Percentiles rank a stretch among this genome's conserved stretches.
Conservation (phyloP, 2,113 vertebrate species). For the Aldabrachelys gigantea region DNA sequence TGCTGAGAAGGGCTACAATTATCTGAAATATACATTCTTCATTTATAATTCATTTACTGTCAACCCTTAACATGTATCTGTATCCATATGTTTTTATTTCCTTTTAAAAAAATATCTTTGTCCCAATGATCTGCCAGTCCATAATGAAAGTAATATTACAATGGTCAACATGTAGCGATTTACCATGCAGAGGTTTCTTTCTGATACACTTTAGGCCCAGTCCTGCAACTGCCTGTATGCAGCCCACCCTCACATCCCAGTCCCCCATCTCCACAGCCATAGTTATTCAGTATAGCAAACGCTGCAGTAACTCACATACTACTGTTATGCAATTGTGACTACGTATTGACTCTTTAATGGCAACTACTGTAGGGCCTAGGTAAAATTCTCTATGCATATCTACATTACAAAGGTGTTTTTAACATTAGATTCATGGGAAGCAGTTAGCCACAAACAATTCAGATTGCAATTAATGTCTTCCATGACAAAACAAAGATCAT, state of each 20-base stretch:
- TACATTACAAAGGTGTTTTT: background rate
- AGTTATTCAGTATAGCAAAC: background rate
- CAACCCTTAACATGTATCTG: background rate
- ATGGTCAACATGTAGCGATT: background rate
- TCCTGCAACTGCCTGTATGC: background rate
- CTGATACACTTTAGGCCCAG: background rate
- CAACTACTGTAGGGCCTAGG: background rate
- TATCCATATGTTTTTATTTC: background rate
- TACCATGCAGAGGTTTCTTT: background rate
- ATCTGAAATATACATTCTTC: background rate
- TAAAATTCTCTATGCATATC: background rate
- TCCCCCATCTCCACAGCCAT: background rate
- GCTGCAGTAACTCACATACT: background rate
- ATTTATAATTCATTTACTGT: background rate
- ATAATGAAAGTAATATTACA: background rate
- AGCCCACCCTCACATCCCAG: background rate
- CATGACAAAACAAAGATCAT: constrained; percentile 35
- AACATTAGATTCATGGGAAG: background rate
- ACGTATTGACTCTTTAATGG: background rate
- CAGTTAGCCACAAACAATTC: background rate
- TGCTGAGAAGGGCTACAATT: background rate
- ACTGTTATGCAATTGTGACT: background rate
- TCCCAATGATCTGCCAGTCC: background rate
- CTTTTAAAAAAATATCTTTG: background rate
- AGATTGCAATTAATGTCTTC: constrained; percentile 38